Evolutionary conservation across 2,888 invertebrate species (phyloP).

Genomic region (Pristionchus fissidentatus): DNA sequence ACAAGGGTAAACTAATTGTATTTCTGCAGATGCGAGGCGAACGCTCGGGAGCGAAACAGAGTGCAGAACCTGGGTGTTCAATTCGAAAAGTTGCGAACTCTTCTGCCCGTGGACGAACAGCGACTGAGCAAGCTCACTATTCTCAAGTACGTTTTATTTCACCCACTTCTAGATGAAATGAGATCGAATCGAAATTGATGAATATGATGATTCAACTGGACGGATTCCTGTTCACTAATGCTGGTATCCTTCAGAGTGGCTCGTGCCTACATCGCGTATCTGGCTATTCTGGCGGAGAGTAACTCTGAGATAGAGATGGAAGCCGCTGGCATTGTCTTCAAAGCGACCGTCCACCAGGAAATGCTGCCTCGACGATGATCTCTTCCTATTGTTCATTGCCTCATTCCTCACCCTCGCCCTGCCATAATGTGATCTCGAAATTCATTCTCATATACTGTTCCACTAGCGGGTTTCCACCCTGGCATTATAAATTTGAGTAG

Average conservation of each 20-base stretch:
- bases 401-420: not conserved
- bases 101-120: conserved; percentile 37
- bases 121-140: conserved; percentile 42
- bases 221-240: not conserved
- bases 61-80: conserved; percentile 44
- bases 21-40: conserved; percentile 30
- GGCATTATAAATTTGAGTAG: conserved; percentile 16
- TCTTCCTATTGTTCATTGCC: not conserved
- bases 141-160: not conserved
- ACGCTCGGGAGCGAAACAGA: conserved; percentile 30
- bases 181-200: not conserved
- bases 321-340: not conserved
- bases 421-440: conserved; percentile 31
- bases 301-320: conserved; percentile 32
- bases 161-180: too few relatives aligned
- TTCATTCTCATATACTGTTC: not conserved
- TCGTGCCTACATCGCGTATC: conserved; percentile 37
- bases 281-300: conserved; percentile 3
- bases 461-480: conserved; percentile 25
- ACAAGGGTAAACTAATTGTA: not conserved
- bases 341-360: conserved; percentile 9
- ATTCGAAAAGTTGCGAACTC: conserved; percentile 31
- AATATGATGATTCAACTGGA: not conserved
- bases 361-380: conserved; percentile 33
- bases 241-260: conserved; percentile 10